Conservation (phyloP, 2,797 vertebrate genomes). For the Sebastes diploproa region DNA sequence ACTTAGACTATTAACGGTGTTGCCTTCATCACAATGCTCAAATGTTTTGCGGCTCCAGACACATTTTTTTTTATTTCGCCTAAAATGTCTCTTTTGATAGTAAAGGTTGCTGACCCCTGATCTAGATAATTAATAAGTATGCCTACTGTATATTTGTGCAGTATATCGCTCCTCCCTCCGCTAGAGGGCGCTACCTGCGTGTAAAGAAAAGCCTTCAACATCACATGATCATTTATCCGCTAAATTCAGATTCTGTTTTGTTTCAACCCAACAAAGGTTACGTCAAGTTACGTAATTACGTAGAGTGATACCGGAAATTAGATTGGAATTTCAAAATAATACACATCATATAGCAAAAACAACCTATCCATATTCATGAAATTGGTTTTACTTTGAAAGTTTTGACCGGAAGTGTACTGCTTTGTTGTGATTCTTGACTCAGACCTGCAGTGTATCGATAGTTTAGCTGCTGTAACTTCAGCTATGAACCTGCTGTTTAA, state of each 20-base stretch:
- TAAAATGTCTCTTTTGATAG: no score
- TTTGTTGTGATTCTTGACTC: not conserved
- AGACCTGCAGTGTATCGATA: not conserved
- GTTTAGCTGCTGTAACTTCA: no score
- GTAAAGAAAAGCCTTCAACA: fast-evolving
- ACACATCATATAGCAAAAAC: fast-evolving
- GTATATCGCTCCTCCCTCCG: not conserved
- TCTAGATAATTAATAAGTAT: not conserved
- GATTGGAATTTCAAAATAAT: constrained; percentile 11
- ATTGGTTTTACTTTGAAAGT: not conserved
- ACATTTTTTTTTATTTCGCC: no score
- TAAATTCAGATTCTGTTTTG: constrained; percentile 30
- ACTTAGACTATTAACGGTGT: no score
- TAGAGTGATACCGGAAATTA: fast-evolving
- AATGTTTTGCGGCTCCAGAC: no score
- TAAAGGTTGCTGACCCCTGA: no score
- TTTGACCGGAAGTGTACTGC: not conserved
- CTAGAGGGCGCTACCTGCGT: not conserved
- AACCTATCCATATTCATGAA: fast-evolving
- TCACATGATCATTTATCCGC: constrained; percentile 33
- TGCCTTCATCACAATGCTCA: no score
- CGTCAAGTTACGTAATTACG: fast-evolving
- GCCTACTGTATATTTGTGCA: not conserved
- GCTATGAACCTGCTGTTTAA: not conserved
- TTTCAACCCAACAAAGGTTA: not conserved